Base-by-base conservation (phyloP, 2,888 invertebrate species). In the Cyclophora punctaria region DNA sequence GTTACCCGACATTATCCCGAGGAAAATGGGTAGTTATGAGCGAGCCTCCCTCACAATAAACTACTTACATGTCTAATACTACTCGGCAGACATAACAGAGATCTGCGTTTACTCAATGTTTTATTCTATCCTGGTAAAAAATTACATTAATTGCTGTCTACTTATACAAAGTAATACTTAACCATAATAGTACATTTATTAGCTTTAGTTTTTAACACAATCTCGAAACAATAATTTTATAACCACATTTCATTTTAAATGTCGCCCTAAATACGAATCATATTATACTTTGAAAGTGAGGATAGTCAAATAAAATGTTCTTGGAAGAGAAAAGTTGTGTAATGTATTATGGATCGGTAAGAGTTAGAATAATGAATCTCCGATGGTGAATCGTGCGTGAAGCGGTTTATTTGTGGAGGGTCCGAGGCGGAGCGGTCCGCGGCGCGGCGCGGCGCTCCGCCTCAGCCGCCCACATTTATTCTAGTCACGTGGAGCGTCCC, bases 391-490 rank as follows among this genome's bases (percentile, higher is more conserved):
- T 86, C 86, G 87, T 86, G 85, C 88, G 86, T 87, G 80, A 88
- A 86, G 78, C 83, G 84, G 84, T 86, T 86, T 88, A 85, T 87
- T 86, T 85, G 86, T 75, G 77, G 81, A 88, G 84, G 85, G 83
- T 83, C 83, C 78, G 72, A 77, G 77, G 69, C 75, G 75, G 73
- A 71, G 69, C 69, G 50, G 5, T 41, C 47, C 42, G 71, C 67
- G 71, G 69, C 68, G 69, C 67, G 72, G 62, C 69, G 75, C 69
- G 71, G 73, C 68, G 67, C 70, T 58, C 63, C 51, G 57, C 45
- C 47, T 48, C 70, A 64, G 62, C 71, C 73, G 69, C 71, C 68
- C 71, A 71, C 73, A 75, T 81, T 86, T 86, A 87, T 87, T 87
- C 87, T 72, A 74, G 88, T 87, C 87, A 86, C 88, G 87, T 78